Conservation (phyloP, 2,888 invertebrate genomes). For the Auanema freiburgensis region DNA sequence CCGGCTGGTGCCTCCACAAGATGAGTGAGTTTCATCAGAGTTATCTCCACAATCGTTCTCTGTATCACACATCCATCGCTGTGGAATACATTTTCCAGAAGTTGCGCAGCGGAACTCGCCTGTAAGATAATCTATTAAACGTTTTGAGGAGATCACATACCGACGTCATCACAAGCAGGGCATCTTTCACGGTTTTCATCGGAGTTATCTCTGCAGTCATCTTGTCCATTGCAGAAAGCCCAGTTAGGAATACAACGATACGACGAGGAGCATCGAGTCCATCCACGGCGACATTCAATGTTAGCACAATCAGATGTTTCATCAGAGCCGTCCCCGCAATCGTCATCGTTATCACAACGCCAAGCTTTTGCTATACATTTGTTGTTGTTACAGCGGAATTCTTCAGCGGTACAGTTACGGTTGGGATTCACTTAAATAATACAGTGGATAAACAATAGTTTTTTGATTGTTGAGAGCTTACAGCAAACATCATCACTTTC, state of each 20-base stretch:
- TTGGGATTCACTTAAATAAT: slow-evolving; percentile 40
- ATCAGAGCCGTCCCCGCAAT: slow-evolving; percentile 93
- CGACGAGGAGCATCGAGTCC: slow-evolving; percentile 78
- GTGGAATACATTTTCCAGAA: slow-evolving; percentile 73
- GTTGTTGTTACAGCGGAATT: slow-evolving; percentile 89
- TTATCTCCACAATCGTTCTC: slow-evolving; percentile 93
- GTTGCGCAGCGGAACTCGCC: slow-evolving; percentile 82
- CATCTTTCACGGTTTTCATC: slow-evolving; percentile 74
- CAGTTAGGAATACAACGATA: slow-evolving; percentile 82
- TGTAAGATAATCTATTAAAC: too few relatives aligned
- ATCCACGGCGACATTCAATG: slow-evolving; percentile 80
- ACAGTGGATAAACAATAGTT: neutral
- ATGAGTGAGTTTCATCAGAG: slow-evolving; percentile 72
- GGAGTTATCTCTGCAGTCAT: slow-evolving; percentile 83
- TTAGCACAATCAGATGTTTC: slow-evolving; percentile 92
- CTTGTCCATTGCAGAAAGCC: slow-evolving; percentile 96
- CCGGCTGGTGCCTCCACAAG: slow-evolving; percentile 73
- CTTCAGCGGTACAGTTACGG: slow-evolving; percentile 83
- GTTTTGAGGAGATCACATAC: slow-evolving; percentile 77
- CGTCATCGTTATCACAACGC: slow-evolving; percentile 78
- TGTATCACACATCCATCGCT: slow-evolving; percentile 69
- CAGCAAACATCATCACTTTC: slow-evolving; percentile 79
- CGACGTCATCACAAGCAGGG: slow-evolving; percentile 81
- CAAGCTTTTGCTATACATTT: slow-evolving; percentile 82
- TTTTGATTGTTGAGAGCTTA: slow-evolving; percentile 7